These are phyloP conservation scores for Carterocephalus palaemon DNA, from an alignment of 2,888 invertebrate genomes.

Conservation along the genomic window DNA sequence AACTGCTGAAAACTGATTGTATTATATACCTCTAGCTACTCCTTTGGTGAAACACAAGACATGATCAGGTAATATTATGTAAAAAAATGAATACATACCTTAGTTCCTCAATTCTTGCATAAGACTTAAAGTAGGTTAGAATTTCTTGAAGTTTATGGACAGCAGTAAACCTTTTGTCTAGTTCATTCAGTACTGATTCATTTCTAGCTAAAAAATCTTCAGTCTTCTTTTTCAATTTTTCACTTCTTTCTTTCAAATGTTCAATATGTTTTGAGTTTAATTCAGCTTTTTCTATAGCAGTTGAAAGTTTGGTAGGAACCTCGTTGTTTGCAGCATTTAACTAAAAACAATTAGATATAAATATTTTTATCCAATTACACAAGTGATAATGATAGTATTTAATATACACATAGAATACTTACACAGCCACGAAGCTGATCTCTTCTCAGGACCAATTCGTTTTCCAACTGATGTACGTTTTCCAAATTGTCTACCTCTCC, in stretches of 20 bases:
- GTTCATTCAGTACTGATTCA: slow-evolving; percentile 62
- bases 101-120: slow-evolving; percentile 84
- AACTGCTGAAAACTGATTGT: too few relatives aligned
- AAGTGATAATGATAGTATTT: neutral
- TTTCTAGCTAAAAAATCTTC: slow-evolving; percentile 58
- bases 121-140: slow-evolving; percentile 83
- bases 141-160: slow-evolving; percentile 77
- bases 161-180: slow-evolving; percentile 66
- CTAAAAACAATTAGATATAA: slow-evolving; percentile 55
- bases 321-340: slow-evolving; percentile 80
- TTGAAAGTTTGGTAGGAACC: slow-evolving; percentile 81
- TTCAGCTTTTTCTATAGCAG: slow-evolving; percentile 82
- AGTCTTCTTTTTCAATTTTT: slow-evolving; percentile 57
- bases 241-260: slow-evolving; percentile 68
- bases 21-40: too few relatives aligned
- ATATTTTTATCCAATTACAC: neutral
- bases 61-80: too few relatives aligned
- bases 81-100: slow-evolving; percentile 77
- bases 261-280: slow-evolving; percentile 71
- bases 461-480: slow-evolving; percentile 48
- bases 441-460: slow-evolving; percentile 47
- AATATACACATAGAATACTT: slow-evolving; percentile 36
- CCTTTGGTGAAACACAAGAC: too few relatives aligned
- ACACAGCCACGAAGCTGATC: slow-evolving; percentile 54
- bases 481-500: slow-evolving; percentile 57